Conservation (phyloP, 2,888 invertebrate species). For the Cyrtodaria siliqua region DNA sequence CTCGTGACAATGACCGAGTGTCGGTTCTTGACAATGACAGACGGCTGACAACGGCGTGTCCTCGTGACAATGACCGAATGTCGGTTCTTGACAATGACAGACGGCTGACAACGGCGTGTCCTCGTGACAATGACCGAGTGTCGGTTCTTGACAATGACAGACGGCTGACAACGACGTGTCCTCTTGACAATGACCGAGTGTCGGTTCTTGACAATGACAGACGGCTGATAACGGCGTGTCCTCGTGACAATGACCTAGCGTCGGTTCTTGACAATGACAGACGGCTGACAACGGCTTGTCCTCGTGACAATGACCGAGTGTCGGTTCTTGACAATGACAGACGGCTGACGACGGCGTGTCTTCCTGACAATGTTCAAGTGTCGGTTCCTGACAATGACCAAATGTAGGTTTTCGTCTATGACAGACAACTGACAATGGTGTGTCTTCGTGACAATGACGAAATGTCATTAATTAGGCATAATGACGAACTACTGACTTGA, state of each 20-base stretch:
- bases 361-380: slow-evolving; percentile 15
- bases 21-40: slow-evolving; percentile 35
- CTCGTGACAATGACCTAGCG: slow-evolving; percentile 23
- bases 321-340: slow-evolving; percentile 18
- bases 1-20: slow-evolving; percentile 27
- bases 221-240: neutral
- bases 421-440: slow-evolving; percentile 10
- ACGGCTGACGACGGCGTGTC: neutral
- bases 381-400: slow-evolving; percentile 22
- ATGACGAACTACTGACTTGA: too few relatives aligned
- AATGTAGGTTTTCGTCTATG: slow-evolving; percentile 17
- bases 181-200: slow-evolving; percentile 19
- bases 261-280: slow-evolving; percentile 35
- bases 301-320: slow-evolving; percentile 9
- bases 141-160: slow-evolving; percentile 25
- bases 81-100: slow-evolving; percentile 27
- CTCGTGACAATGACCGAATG: slow-evolving; percentile 23
- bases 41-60: neutral
- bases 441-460: slow-evolving; percentile 24
- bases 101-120: neutral
- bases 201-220: slow-evolving; percentile 29
- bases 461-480: too few relatives aligned
- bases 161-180: neutral
- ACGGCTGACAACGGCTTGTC: neutral
- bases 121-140: slow-evolving; percentile 23